Evolutionary conservation across 2,888 invertebrate genomes (phyloP).

Genomic region (Invenusta paracnida): DNA sequence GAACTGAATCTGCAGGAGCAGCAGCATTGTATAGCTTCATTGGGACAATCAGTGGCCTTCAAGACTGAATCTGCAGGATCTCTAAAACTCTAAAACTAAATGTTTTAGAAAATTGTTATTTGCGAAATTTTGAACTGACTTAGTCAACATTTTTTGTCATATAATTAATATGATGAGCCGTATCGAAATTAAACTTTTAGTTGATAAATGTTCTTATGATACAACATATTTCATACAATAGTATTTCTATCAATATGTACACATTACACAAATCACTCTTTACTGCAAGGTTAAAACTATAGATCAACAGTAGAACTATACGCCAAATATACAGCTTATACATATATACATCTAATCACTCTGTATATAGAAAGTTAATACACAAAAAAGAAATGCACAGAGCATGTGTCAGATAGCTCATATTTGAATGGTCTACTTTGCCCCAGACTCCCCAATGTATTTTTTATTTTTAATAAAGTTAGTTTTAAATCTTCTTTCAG

Average conservation of each 20-base stretch:
- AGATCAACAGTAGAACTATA: background rate
- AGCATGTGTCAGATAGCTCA: too few species aligned
- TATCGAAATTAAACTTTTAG: background rate
- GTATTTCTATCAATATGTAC: background rate
- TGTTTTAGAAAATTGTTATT: background rate
- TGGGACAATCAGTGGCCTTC: background rate
- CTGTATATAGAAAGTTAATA: too few species aligned
- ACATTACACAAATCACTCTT: background rate
- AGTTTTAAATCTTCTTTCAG: too few species aligned
- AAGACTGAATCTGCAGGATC: background rate
- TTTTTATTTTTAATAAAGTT: too few species aligned
- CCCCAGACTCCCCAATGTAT: too few species aligned
- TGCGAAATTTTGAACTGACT: background rate
- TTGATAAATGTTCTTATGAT: slow-evolving; percentile 3
- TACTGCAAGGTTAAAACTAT: background rate
- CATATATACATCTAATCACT: too few species aligned
- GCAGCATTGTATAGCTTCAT: background rate
- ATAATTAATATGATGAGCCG: background rate
- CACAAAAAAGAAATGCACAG: too few species aligned
- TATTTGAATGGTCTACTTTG: too few species aligned
- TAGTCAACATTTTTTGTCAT: background rate
- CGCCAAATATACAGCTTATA: background rate
- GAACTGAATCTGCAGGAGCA: too few species aligned
- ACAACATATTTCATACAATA: slow-evolving; percentile 7
- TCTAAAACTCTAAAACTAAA: background rate